Base-by-base conservation (phyloP, 2,113 vertebrate species). In the Passer domesticus region DNA sequence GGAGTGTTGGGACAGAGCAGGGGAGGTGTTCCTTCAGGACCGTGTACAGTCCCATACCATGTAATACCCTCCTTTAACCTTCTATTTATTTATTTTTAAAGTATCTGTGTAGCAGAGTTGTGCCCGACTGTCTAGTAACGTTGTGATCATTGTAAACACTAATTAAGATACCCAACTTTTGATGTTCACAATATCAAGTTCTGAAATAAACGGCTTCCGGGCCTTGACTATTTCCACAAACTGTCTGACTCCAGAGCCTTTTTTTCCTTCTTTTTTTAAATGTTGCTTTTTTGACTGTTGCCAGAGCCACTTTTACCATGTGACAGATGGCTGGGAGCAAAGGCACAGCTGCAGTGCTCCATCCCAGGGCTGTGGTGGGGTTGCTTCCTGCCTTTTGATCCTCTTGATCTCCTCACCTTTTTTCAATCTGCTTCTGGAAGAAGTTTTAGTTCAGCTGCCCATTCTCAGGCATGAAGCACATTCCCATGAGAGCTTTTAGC, bases 201-300 rank as follows among this genome's bases (percentile, higher is more conserved):
- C 92, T 97, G 72, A 96, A 98, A 98, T 98, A 98, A 98, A 98
- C 89, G 97, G 97, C 97, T 95, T 96, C 91, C 53, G 47, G 90
- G 95, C 96, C 97, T 81, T 95, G 97, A 76, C 49, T 83, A 78
- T 96, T 95, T 94, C 93, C 90, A 93, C 92, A 83, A 92, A 83
- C 74, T 79, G 17, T 89, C 83, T 96, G 97, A 97, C 94, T 92
- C 96, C 69, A 87, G 83, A 97, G 96, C 95, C 94, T 98, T 96
- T 94, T 96, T 91, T 78, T 73, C 31, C 8, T 79, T 63, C 4
- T 41, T 60, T 10, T 16, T 15, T 90, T 87, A 87, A 87, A 27
- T 43, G 25, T 80, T 88, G 5, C 31, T 77, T 90, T 75, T 85
- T 96, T 70, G 63, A 33, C 50, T 77, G 50, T 80, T 89, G 43